Base-by-base conservation (phyloP, 2,113 vertebrate genomes). In the Sprattus sprattus region DNA sequence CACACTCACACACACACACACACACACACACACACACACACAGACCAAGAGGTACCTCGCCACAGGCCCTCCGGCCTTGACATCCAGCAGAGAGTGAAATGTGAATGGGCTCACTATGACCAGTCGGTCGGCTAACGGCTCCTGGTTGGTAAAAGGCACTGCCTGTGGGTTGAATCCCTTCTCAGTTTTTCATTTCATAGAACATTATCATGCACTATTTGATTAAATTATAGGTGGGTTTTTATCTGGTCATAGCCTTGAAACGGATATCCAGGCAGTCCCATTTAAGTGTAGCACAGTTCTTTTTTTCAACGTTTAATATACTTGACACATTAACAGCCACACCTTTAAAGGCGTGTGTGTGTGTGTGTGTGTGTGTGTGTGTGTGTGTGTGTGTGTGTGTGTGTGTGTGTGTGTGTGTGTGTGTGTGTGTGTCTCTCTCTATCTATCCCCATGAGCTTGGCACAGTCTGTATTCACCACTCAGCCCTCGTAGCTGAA, bases 1-100 rank as follows among this genome's bases (percentile, higher is more conserved):
- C 60, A 71, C 9, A 71, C 64, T 32, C 64, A 71, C 64, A 0
- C 25, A 71, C 9, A 13, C 8, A 71, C 28, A 71, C 10, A 71
- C 28, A 71, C 25, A 71, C 64, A 67, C 64, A 67, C 64, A 67
- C 64, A 67, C 64, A 67, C n/a, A 67, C n/a, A 67, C 60, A 28
- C 60, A 67, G 1, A 11, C 64, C 0, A 6, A 32, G 11, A 2
- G 64, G 64, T 10, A 71, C 64, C 64, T 71, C 64, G 32, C 64
- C 8, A 71, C 64, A 71, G 25, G 64, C 64, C 64, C 25, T 28
- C 25, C 11, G 25, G 25, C 64, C 64, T 71, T 71, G 64, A 71
- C 64, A 28, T 71, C 64, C 64, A 71, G 28, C 64, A 32, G 64
- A 11, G 64, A 28, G n/a, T 15, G 0, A 28, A 71, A 32, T 71